Evolutionary conservation across 2,888 invertebrate species (phyloP).

Genomic region (Diadromus collaris): DNA sequence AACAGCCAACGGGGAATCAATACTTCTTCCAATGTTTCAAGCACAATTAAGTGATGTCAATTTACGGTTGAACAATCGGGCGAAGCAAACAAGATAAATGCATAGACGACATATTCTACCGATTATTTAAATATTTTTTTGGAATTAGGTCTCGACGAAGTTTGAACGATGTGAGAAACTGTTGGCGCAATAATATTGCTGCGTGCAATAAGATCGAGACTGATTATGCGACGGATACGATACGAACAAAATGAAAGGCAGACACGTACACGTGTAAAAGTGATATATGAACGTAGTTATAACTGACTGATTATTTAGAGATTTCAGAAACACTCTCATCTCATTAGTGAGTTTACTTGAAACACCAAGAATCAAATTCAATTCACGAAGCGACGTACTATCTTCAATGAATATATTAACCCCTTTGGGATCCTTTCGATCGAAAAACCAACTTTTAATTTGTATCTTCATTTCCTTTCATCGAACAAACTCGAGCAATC

Average conservation of each 20-base stretch:
- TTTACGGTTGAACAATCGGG: neutral
- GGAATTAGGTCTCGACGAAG: neutral
- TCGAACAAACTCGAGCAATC: neutral
- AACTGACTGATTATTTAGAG: conserved; percentile 5
- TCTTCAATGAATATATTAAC: conserved; percentile 25
- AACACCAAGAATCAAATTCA: conserved; percentile 36
- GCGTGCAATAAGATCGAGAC: conserved; percentile 42
- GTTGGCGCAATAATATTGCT: conserved; percentile 4
- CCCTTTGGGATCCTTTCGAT: neutral
- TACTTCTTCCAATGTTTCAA: conserved; percentile 2
- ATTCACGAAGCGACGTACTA: conserved; percentile 33
- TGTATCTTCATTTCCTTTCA: neutral
- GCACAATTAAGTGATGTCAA: neutral
- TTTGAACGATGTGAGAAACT: neutral
- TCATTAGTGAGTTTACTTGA: conserved; percentile 15
- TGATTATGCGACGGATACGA: conserved; percentile 12
- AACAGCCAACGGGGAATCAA: neutral
- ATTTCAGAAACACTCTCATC: conserved; percentile 13
- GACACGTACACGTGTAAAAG: conserved; percentile 25
- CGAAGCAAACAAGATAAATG: neutral
- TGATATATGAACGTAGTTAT: conserved; percentile 33
- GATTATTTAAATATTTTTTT: conserved; percentile 5
- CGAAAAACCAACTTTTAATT: neutral
- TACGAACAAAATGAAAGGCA: conserved; percentile 3
- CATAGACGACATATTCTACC: conserved; percentile 28